A percentile compares a stretch with the other conserved stretches of the same genome.
Evolutionary conservation across 2,797 vertebrate species (phyloP).

Genomic region (Moxostoma hubbsi): DNA sequence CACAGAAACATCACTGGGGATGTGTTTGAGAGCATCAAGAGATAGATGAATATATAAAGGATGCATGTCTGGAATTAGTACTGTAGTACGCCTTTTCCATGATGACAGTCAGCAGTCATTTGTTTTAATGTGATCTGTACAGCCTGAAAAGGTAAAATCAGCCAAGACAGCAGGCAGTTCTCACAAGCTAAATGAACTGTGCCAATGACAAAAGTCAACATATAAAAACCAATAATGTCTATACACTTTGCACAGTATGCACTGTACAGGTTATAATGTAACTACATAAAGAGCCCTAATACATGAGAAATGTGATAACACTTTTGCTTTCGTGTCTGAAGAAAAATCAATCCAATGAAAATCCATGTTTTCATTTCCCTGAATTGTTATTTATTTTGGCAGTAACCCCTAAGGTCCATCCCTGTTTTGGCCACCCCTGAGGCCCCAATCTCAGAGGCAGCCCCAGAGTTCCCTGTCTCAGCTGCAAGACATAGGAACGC

Average conservation of each 20-base stretch:
- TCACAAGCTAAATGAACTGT: slow-evolving; percentile 4
- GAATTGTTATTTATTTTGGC: neutral
- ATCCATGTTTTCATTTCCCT: neutral
- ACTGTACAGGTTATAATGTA: slow-evolving; percentile 28
- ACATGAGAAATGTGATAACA: slow-evolving; percentile 10
- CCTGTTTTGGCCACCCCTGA: no score
- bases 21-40: no score
- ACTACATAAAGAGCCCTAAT: neutral
- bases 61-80: slow-evolving; percentile 21
- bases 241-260: slow-evolving; percentile 11
- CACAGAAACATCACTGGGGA: neutral
- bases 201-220: neutral
- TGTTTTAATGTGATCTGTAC: neutral
- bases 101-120: neutral
- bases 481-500: no score
- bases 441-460: no score
- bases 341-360: neutral
- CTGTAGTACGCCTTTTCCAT: neutral
- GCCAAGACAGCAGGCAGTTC: neutral
- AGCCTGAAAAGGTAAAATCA: neutral
- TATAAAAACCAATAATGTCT: slow-evolving; percentile 1
- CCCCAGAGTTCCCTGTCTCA: no score
- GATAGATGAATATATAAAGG: neutral
- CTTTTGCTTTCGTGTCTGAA: neutral
- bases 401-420: no score